Base-by-base conservation (phyloP, 2,797 vertebrate genomes). In the Urosaurus nigricauda region DNA sequence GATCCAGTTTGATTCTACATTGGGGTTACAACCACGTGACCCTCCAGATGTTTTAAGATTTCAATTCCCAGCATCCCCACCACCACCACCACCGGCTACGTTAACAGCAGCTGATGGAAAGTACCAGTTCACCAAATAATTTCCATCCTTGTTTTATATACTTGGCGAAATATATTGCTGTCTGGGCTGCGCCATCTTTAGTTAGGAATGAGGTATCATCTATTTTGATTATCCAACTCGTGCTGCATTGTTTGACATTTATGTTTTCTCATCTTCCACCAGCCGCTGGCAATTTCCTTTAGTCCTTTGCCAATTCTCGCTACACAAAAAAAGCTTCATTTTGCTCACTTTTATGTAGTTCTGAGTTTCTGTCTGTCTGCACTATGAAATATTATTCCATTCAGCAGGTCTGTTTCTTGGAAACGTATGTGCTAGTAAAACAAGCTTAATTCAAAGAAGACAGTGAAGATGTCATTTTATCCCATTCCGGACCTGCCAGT, bases 381-480 rank as follows among this genome's bases (percentile, higher is more conserved):
- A 71, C 40, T 70, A 32, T 68, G 68, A 88, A 91, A 90, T 40
- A 79, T 53, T 7, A 90, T n/a, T 90, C 91, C 84, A 80, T 65
- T 86, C 60, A 92, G 26, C 11, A 90, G 56, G 26, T 21, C 47
- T 84, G 24, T 88, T 92, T 93, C 83, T 90, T 82, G 75, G 63
- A 88, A 82, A 16, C 89, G 0, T 86, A 85, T 73, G 58, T 92
- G 90, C 17, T 79, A 63, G 40, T 63, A 88, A 86, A 90, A 37
- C 93, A 94, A 94, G 91, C 1, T 29, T 83, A 92, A 84, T 0
- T 65, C 70, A 92, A 88, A 0, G 43, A 92, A 82, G 86, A 86
- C 47, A 88, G 35, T 51, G 63, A 58, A 85, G 51, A 51, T 88
- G 35, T 40, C 26, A 68, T 90, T 91, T 90, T 82, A 80, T 87